Base-by-base conservation (phyloP, 1,140 invertebrate species). In the Panonychus citri region DNA sequence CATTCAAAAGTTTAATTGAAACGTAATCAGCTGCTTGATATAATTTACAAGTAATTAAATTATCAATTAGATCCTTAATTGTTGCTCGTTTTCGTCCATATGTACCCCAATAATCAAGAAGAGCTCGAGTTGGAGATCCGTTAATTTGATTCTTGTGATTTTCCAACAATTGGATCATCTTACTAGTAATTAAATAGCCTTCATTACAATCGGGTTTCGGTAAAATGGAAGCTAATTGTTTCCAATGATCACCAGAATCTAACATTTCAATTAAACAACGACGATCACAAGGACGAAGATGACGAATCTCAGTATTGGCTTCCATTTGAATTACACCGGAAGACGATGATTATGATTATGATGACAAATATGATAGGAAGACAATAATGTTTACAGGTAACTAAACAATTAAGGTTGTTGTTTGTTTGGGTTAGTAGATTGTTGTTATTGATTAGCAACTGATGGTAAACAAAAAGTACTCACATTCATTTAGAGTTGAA, bases 91-190 rank as follows among this genome's bases (percentile, higher is more conserved):
- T 56, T 5, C 50, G 25, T 15, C 61, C 61, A 56, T 21, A 52
- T n/a, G 57, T 61, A 19, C 43, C 37, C 63, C 63, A 64, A 27
- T 60, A 55, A 53, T 62, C 53, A 12, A 64, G 39, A 21, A 64
- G 46, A 12, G 60, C 60, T 53, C 57, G 42, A 24, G 59, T 54
- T 13, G 63, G 60, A 24, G 37, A 58, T 3, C 55, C 50, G 13
- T 17, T 17, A 26, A 30, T 56, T 21, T n/a, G 21, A 27, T 39
- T 24, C 37, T 61, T 54, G 8, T 42, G 51, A 37, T 64, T 53
- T 49, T 58, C 56, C 21, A 58, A 42, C 21, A 58, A 17, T 15
- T 24, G n/a, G 1, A 58, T 60, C 26, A 59, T 51, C 12, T 30
- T 46, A 21, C 21, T 27, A 3, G 48, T 40, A 3, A 61, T 25